Conservation (phyloP, 2,888 invertebrate species). For the Caenorhabditis afra region DNA sequence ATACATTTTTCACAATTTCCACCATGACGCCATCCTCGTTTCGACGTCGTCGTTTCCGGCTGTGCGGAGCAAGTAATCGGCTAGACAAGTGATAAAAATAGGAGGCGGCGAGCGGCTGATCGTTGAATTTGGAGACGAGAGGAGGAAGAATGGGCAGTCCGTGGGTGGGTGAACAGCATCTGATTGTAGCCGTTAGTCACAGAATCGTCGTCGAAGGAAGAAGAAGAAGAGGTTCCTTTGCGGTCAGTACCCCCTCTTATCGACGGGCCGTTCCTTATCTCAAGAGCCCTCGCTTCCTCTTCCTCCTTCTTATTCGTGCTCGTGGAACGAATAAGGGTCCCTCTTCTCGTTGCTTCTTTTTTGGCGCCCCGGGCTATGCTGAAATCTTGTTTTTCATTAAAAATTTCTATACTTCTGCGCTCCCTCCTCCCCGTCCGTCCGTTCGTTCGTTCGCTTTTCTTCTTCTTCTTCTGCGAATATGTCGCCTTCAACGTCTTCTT, state of each 20-base stretch:
- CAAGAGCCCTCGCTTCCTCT: slow-evolving; percentile 15
- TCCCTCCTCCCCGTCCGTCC: slow-evolving; percentile 18
- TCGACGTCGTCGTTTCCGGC: slow-evolving; percentile 12
- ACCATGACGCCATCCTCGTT: slow-evolving; percentile 31
- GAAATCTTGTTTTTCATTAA: slow-evolving; percentile 56
- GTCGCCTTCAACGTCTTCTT: slow-evolving; percentile 20
- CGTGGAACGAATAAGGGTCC: slow-evolving; percentile 15
- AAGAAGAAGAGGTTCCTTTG: too few species aligned
- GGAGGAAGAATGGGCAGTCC: too few species aligned
- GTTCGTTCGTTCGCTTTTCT: slow-evolving; percentile 21
- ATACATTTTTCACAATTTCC: slow-evolving; percentile 53
- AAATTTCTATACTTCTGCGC: slow-evolving; percentile 51
- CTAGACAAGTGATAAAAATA: slow-evolving; percentile 16
- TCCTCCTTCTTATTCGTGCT: background rate
- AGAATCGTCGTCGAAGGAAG: background rate
- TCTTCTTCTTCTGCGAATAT: slow-evolving; percentile 5
- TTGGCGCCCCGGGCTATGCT: slow-evolving; percentile 50
- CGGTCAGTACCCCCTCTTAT: too few species aligned
- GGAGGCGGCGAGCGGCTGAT: background rate
- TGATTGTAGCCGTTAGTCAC: slow-evolving; percentile 26
- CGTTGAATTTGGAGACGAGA: slow-evolving; percentile 19
- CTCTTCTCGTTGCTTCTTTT: slow-evolving; percentile 34
- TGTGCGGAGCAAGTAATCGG: background rate
- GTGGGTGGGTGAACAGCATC: background rate
- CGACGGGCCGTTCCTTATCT: too few species aligned